Evolutionary conservation across 2,113 vertebrate species (phyloP).

Genomic region (Thamnophis sirtalis): DNA sequence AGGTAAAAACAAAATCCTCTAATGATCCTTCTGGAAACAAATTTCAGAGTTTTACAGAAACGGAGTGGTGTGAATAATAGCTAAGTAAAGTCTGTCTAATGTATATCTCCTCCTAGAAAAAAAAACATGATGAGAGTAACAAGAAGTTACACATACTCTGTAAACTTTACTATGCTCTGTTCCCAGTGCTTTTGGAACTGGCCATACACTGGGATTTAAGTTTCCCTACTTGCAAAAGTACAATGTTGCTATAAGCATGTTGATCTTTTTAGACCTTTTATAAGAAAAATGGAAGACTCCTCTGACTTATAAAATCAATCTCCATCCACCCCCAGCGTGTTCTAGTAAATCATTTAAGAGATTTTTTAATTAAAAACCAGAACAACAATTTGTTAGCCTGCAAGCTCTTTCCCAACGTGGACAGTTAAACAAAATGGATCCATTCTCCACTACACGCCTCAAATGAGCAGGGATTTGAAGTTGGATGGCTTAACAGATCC

Average conservation of each 20-base stretch:
- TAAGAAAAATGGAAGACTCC: not conserved
- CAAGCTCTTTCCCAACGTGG: not conserved
- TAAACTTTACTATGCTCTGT: not conserved
- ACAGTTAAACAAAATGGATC: not conserved
- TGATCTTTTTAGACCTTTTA: not conserved
- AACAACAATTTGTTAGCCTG: not conserved
- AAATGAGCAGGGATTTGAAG: not conserved
- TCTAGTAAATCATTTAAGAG: not conserved
- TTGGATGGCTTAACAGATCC: not conserved
- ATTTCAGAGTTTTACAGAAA: not conserved
- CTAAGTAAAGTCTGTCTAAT: not conserved
- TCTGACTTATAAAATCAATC: not conserved
- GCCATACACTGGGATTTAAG: not conserved
- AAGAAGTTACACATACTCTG: not conserved
- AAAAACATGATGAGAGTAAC: not conserved
- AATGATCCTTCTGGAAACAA: not conserved
- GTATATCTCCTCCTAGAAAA: not conserved
- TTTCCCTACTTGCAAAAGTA: not conserved
- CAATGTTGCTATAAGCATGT: not conserved
- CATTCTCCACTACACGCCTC: not conserved
- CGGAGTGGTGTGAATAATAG: not conserved
- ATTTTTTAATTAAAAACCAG: not conserved
- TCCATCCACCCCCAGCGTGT: not conserved
- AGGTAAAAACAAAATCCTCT: not conserved
- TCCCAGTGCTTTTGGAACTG: not conserved